Evolutionary conservation across 2,113 vertebrate species (phyloP).

Genomic region (Sylvia atricapilla): DNA sequence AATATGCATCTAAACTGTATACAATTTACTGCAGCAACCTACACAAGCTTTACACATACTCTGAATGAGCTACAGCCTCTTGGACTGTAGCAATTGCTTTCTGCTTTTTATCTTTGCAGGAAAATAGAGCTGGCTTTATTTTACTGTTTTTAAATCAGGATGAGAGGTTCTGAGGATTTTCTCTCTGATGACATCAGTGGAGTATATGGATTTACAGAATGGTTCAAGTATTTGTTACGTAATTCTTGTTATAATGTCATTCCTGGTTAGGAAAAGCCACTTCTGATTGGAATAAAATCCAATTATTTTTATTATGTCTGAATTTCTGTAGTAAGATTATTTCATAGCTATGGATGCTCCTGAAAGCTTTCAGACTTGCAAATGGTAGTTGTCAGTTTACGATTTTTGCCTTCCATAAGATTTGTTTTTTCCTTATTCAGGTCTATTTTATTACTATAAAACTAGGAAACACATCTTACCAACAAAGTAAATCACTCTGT

Average conservation of each 20-base stretch:
- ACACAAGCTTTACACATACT: background rate
- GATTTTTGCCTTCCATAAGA: background rate
- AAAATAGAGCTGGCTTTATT: slow-evolving; percentile 18
- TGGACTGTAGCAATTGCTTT: background rate
- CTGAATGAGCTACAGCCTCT: background rate
- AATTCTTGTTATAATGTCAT: background rate
- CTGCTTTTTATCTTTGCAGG: background rate
- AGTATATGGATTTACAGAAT: slow-evolving; percentile 13
- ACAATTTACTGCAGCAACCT: background rate
- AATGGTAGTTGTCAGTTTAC: background rate
- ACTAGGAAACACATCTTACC: background rate
- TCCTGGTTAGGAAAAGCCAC: background rate
- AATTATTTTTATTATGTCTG: background rate
- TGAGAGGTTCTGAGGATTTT: slow-evolving; percentile 33
- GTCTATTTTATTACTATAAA: background rate
- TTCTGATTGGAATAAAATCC: slow-evolving; percentile 32
- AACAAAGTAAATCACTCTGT: background rate
- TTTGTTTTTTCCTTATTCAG: background rate
- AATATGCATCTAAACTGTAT: background rate
- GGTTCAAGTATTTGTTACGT: background rate
- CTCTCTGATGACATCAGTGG: background rate
- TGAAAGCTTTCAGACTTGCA: background rate
- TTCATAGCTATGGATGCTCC: background rate
- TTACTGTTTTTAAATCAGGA: slow-evolving; percentile 29
- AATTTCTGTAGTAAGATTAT: background rate